phyloP scores from a whole-genome alignment of 1,140 invertebrate genomes.

The Bombus cullumanus region DNA sequence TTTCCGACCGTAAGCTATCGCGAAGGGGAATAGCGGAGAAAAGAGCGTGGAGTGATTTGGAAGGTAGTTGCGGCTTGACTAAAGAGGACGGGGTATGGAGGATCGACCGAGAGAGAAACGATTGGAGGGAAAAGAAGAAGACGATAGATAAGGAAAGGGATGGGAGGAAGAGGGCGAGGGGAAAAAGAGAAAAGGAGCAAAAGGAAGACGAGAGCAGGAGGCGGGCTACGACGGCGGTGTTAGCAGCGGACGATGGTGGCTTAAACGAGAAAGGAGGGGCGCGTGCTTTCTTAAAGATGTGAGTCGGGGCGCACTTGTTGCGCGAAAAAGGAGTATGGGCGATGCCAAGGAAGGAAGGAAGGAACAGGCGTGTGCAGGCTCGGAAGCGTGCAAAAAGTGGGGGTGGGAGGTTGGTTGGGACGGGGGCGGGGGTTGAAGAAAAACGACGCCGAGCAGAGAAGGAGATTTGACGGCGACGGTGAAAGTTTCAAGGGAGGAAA shows the following conservation, averaged over 20 bases:
- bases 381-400: constrained; percentile 39
- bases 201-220: constrained; percentile 17
- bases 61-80: constrained; percentile 42
- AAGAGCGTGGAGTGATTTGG: constrained; percentile 57
- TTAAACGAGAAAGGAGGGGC: constrained; percentile 47
- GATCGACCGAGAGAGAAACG: neutral
- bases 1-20: constrained; percentile 39
- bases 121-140: neutral
- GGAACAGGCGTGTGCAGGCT: constrained; percentile 54
- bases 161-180: neutral
- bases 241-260: constrained; percentile 44
- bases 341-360: constrained; percentile 65
- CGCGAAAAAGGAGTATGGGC: constrained; percentile 70
- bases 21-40: constrained; percentile 23
- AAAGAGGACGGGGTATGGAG: neutral
- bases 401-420: constrained; percentile 10
- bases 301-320: constrained; percentile 80
- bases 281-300: constrained; percentile 81
- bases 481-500: constrained; percentile 47
- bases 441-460: constrained; percentile 43
- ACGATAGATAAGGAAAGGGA: neutral
- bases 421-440: constrained; percentile 43
- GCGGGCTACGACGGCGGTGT: constrained; percentile 15
- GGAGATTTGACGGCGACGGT: constrained; percentile 37
- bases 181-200: neutral